phyloP scores from a whole-genome alignment of 2,113 vertebrate species.

The Eidolon helvum region DNA sequence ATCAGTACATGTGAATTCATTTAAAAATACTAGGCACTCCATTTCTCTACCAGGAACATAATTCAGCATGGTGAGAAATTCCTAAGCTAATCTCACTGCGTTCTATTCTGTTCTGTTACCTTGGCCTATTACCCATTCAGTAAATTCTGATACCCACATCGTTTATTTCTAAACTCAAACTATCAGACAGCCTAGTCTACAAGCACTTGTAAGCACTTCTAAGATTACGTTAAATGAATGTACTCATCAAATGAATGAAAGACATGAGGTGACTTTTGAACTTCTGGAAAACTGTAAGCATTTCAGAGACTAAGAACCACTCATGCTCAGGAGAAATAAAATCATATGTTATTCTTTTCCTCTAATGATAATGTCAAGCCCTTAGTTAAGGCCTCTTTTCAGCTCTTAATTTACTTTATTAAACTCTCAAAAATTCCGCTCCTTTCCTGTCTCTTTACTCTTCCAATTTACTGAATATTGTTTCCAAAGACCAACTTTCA shows the following conservation, averaged over 20 bases:
- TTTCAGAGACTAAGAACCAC: not conserved
- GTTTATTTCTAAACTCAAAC: not conserved
- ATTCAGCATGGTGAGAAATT: not conserved
- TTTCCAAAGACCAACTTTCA: not conserved
- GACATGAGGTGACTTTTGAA: not conserved
- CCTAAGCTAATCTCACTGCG: not conserved
- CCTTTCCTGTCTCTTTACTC: not conserved
- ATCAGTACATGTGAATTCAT: not conserved
- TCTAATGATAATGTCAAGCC: not conserved
- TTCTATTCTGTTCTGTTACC: not conserved
- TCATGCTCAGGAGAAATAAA: not conserved
- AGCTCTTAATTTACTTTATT: not conserved
- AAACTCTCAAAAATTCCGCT: not conserved
- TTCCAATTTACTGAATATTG: not conserved
- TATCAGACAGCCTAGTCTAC: not conserved
- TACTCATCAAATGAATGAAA: not conserved
- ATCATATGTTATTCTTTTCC: not conserved
- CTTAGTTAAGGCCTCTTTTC: not conserved
- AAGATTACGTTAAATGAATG: not conserved
- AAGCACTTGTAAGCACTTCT: not conserved
- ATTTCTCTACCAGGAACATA: not conserved
- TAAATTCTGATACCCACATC: not conserved
- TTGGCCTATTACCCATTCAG: not conserved
- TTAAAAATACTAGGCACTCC: not conserved
- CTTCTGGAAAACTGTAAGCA: conserved; percentile 8